Conservation (phyloP, 1,140 invertebrate species). For the Drosophila persimilis region DNA sequence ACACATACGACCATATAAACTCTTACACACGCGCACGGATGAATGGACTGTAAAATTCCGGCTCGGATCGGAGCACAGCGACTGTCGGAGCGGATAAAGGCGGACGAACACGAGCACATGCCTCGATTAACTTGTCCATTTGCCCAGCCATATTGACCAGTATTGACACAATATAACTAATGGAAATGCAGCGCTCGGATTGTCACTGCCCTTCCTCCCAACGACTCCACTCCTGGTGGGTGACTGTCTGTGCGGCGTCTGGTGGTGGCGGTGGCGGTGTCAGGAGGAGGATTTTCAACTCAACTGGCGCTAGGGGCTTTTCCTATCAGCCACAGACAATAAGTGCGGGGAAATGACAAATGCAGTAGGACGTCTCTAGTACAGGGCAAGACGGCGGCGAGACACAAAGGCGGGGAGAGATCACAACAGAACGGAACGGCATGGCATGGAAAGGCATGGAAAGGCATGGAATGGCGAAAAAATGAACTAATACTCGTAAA, state of each 20-base stretch:
- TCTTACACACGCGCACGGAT: not conserved
- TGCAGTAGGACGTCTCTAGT: not conserved
- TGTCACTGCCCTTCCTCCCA: slow-evolving; percentile 30
- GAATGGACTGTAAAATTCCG: not conserved
- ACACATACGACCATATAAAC: not conserved
- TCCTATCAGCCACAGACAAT: slow-evolving; percentile 50
- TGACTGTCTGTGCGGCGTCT: not conserved
- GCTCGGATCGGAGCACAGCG: slow-evolving; percentile 10
- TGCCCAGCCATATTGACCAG: slow-evolving; percentile 20
- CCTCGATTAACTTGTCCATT: slow-evolving; percentile 50
- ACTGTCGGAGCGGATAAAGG: slow-evolving; percentile 42
- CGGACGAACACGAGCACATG: slow-evolving; percentile 15
- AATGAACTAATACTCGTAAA: slow-evolving; percentile 77
- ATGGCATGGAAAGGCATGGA: slow-evolving; percentile 22
- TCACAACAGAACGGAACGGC: slow-evolving; percentile 7
- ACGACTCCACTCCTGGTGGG: no score
- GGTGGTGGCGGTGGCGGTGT: not conserved
- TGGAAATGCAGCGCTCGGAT: slow-evolving; percentile 55
- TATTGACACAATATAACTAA: slow-evolving; percentile 34
- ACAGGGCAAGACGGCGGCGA: slow-evolving; percentile 7
- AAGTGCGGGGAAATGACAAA: slow-evolving; percentile 14
- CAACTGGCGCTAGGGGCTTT: slow-evolving; percentile 69
- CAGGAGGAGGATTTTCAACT: slow-evolving; percentile 25
- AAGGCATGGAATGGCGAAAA: slow-evolving; percentile 46
- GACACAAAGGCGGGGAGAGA: slow-evolving; percentile 6